A percentile compares a stretch with the other conserved stretches of the same genome.
These are phyloP conservation scores for Gymnocephalus cernua DNA, from an alignment of 2,113 vertebrate species.

Conservation along the genomic window DNA sequence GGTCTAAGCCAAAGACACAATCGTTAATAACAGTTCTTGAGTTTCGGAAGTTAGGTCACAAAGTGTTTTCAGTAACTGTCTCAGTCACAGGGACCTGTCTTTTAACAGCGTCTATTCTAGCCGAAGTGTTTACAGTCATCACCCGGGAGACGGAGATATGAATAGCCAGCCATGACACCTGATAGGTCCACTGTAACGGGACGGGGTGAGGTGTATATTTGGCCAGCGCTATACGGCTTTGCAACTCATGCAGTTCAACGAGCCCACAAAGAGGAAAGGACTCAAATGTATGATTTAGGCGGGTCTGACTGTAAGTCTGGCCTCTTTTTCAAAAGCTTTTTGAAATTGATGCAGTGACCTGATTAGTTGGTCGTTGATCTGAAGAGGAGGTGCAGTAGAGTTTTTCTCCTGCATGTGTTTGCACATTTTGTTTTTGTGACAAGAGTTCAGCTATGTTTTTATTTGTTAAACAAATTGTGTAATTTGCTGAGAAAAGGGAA, in stretches of 20 bases:
- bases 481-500: conserved; percentile 6
- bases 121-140: conserved; percentile 63
- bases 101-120: conserved; percentile 54
- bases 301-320: conserved; percentile 59
- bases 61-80: conserved; percentile 23
- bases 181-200: conserved; percentile 71
- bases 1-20: background rate
- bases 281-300: conserved; percentile 41
- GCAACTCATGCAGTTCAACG: conserved; percentile 31
- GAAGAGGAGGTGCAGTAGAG: conserved; percentile 18
- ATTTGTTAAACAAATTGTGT: conserved; percentile 25
- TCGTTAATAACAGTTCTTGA: background rate
- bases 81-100: conserved; percentile 27
- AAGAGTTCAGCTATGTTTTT: conserved; percentile 13
- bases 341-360: conserved; percentile 40
- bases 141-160: conserved; percentile 79
- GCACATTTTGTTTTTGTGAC: conserved; percentile 5
- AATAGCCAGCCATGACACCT: conserved; percentile 82
- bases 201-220: conserved; percentile 73
- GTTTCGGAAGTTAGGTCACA: conserved; percentile 34
- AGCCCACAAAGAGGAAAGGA: conserved; percentile 53
- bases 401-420: conserved; percentile 47
- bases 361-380: conserved; percentile 1
- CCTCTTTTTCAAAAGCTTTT: conserved; percentile 42
- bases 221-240: conserved; percentile 38